Evolutionary conservation across 2,113 vertebrate species (phyloP).

Genomic region (Pristiophorus japonicus): DNA sequence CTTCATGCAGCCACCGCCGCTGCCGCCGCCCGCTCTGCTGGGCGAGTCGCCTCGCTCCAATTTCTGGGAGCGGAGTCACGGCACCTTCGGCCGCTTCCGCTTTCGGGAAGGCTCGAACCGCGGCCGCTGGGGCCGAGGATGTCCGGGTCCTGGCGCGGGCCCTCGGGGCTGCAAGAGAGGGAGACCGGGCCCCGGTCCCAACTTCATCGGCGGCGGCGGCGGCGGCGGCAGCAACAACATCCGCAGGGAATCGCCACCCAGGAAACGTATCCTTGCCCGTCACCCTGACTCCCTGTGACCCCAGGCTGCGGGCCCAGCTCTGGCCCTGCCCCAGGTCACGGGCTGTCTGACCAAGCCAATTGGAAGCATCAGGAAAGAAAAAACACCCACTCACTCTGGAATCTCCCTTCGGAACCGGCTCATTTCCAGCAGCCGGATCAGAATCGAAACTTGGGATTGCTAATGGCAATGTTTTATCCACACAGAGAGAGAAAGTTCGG

Average conservation of each 20-base stretch:
- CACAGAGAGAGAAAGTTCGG: neutral
- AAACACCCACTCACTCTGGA: neutral
- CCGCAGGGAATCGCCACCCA: slow-evolving; percentile 67
- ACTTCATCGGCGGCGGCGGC: no score
- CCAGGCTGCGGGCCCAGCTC: no score
- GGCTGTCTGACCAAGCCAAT: neutral
- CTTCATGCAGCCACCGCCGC: slow-evolving; percentile 48
- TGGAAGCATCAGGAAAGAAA: neutral
- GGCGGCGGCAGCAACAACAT: slow-evolving; percentile 54
- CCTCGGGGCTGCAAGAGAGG: slow-evolving; percentile 46
- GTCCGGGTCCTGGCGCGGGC: slow-evolving; percentile 41
- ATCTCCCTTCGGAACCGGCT: neutral
- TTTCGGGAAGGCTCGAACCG: slow-evolving; percentile 67
- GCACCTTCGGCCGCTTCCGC: slow-evolving; percentile 74
- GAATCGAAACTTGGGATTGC: neutral
- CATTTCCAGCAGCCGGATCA: neutral
- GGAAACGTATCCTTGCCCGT: slow-evolving; percentile 85
- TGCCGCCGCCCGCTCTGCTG: slow-evolving; percentile 51
- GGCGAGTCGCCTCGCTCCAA: slow-evolving; percentile 64
- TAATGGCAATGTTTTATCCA: neutral
- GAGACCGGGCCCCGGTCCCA: slow-evolving; percentile 55
- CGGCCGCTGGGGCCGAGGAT: slow-evolving; percentile 66
- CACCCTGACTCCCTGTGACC: neutral
- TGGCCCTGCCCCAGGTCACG: neutral
- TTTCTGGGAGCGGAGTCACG: slow-evolving; percentile 92